A percentile compares a stretch with the other conserved stretches of the same genome.
Conservation (phyloP, 2,888 invertebrate genomes). For the Fragum whitleyi region DNA sequence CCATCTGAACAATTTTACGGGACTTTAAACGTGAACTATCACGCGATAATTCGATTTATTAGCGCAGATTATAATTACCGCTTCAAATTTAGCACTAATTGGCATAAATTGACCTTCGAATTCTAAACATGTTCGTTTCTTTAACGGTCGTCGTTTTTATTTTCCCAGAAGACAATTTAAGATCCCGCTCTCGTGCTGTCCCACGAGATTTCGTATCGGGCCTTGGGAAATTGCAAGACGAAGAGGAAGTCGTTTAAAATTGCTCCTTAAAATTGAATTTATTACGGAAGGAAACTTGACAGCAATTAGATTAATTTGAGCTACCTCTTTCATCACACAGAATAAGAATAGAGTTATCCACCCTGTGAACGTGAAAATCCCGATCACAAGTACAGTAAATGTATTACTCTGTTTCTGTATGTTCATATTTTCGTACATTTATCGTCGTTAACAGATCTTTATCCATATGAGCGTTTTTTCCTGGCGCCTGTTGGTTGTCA, state of each 20-base stretch:
- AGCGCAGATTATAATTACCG: conserved; percentile 24
- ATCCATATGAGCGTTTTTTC: too few relatives aligned
- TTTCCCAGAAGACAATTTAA: conserved; percentile 29
- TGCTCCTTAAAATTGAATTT: conserved; percentile 31
- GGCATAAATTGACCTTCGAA: conserved; percentile 31
- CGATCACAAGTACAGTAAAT: too few relatives aligned
- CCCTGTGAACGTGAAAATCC: background rate
- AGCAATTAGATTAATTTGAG: conserved; percentile 23
- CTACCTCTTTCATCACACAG: conserved; percentile 21
- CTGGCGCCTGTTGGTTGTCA: too few relatives aligned
- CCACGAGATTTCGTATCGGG: conserved; percentile 22
- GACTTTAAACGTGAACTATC: conserved; percentile 24
- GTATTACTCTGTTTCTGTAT: too few relatives aligned
- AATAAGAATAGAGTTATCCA: background rate
- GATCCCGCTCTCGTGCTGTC: conserved; percentile 21
- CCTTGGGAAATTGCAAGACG: conserved; percentile 21
- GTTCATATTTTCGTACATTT: too few relatives aligned
- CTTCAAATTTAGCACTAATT: conserved; percentile 34
- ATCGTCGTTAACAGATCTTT: too few relatives aligned
- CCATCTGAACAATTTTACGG: conserved; percentile 12
- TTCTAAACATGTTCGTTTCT: conserved; percentile 24
- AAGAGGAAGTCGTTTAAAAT: conserved; percentile 30
- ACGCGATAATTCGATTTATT: conserved; percentile 28
- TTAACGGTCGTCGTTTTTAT: conserved; percentile 19
- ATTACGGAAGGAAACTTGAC: conserved; percentile 25